These are phyloP conservation scores for Sakesphorus luctuosus DNA, from an alignment of 2,113 vertebrate genomes.

Conservation along the genomic window DNA sequence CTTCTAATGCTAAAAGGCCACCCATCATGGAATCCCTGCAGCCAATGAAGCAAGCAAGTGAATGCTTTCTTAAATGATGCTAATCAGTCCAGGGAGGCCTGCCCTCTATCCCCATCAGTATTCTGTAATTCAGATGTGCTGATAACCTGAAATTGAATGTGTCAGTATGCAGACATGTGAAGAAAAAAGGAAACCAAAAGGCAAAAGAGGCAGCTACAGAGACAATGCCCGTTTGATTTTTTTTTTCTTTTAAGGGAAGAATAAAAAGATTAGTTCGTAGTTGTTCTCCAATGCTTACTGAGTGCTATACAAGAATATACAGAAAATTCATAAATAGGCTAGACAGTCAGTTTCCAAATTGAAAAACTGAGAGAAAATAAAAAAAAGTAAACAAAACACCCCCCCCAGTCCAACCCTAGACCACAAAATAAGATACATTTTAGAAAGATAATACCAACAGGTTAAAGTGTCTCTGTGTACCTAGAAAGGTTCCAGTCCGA, in stretches of 20 bases:
- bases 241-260: constrained; percentile 42
- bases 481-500: constrained; percentile 38
- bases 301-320: constrained; percentile 44
- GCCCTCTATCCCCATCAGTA: constrained; percentile 90
- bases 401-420: not conserved
- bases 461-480: not conserved
- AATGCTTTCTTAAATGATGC: constrained; percentile 96
- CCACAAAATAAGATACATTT: not conserved
- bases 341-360: constrained; percentile 34
- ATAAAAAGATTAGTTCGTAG: constrained; percentile 67
- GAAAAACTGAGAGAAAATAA: constrained; percentile 27
- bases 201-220: constrained; percentile 62
- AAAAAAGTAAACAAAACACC: not conserved
- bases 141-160: constrained; percentile 95
- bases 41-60: constrained; percentile 83
- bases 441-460: not conserved
- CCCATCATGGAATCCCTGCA: constrained; percentile 87
- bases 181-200: constrained; percentile 70
- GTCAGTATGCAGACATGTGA: constrained; percentile 85
- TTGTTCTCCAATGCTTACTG: constrained; percentile 65
- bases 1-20: constrained; percentile 89
- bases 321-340: constrained; percentile 61
- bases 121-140: constrained; percentile 93
- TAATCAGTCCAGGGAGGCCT: constrained; percentile 96
- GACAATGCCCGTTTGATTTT: constrained; percentile 67